phyloP scores from a whole-genome alignment of 2,113 vertebrate genomes.

The Carollia perspicillata region DNA sequence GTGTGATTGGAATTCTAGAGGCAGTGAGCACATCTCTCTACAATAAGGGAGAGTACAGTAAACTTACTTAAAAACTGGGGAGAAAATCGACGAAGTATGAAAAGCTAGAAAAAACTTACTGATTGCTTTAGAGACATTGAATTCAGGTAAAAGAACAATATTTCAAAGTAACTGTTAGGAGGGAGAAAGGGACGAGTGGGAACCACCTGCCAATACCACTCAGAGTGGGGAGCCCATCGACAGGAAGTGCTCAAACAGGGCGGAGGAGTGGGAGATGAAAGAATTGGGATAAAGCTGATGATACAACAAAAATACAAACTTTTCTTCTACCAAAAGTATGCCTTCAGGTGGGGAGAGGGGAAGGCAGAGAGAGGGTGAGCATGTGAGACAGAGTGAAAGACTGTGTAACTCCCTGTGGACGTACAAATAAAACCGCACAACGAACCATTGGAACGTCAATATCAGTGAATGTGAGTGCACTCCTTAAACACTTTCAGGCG shows the following conservation, averaged over 20 bases:
- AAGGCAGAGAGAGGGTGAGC: no score
- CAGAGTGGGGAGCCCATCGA: rapidly evolving
- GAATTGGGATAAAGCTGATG: not conserved
- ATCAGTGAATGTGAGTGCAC: no score
- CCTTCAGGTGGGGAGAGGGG: no score
- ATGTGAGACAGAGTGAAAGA: not conserved
- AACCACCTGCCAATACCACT: rapidly evolving
- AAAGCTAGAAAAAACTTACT: not conserved
- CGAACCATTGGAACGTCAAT: no score
- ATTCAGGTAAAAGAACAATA: not conserved
- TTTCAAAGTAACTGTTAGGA: not conserved
- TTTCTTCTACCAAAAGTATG: rapidly evolving
- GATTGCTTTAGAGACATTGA: not conserved
- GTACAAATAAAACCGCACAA: no score
- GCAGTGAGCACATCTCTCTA: not conserved
- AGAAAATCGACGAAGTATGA: not conserved
- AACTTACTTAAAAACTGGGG: not conserved
- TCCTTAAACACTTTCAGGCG: rapidly evolving
- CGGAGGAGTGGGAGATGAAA: rapidly evolving
- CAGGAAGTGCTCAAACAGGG: not conserved
- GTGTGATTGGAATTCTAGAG: not conserved
- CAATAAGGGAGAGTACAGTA: not conserved
- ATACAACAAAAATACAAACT: not conserved
- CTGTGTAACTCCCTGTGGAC: no score
- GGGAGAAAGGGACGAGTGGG: not conserved